phyloP scores from a whole-genome alignment of 2,797 vertebrate genomes.

The Myripristis jacobus region DNA sequence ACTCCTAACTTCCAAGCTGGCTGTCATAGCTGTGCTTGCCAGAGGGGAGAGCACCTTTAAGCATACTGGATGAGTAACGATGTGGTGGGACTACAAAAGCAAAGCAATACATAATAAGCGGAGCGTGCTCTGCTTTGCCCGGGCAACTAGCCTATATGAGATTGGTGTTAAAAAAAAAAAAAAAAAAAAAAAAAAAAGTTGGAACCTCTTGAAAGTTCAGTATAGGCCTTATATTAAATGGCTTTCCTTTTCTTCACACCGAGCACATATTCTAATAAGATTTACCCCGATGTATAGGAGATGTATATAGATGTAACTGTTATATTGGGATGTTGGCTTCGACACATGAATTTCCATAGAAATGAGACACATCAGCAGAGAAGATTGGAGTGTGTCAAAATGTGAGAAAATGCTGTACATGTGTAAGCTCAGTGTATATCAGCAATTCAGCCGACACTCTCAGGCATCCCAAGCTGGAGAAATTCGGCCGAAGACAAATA shows the following conservation, averaged over 20 bases:
- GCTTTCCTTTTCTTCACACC: conserved; percentile 22
- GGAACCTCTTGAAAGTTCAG: conserved; percentile 63
- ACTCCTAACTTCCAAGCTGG: conserved; percentile 77
- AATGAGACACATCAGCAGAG: conserved; percentile 42
- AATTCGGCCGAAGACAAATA: conserved; percentile 14
- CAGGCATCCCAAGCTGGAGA: neutral
- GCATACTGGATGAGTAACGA: conserved; percentile 81
- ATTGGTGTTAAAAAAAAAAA: conserved; percentile 56
- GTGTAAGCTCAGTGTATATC: neutral
- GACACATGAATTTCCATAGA: conserved; percentile 59
- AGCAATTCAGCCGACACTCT: neutral
- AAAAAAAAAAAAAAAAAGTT: conserved; percentile 51
- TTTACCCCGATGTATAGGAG: conserved; percentile 16
- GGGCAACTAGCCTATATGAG: conserved; percentile 70
- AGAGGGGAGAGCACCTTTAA: conserved; percentile 83
- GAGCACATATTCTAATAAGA: conserved; percentile 40
- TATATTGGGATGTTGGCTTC: conserved; percentile 36
- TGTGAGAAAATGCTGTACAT: conserved; percentile 43
- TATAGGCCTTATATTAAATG: conserved; percentile 33
- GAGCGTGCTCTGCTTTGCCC: conserved; percentile 56
- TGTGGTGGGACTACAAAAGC: conserved; percentile 81
- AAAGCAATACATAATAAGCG: conserved; percentile 78
- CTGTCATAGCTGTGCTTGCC: conserved; percentile 82
- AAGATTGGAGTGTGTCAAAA: conserved; percentile 24
- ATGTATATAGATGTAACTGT: conserved; percentile 22